Percentiles rank a stretch among this genome's conserved stretches.
These are phyloP conservation scores for Danio choprae DNA, from an alignment of 2,797 vertebrate species.

Conservation along the genomic window DNA sequence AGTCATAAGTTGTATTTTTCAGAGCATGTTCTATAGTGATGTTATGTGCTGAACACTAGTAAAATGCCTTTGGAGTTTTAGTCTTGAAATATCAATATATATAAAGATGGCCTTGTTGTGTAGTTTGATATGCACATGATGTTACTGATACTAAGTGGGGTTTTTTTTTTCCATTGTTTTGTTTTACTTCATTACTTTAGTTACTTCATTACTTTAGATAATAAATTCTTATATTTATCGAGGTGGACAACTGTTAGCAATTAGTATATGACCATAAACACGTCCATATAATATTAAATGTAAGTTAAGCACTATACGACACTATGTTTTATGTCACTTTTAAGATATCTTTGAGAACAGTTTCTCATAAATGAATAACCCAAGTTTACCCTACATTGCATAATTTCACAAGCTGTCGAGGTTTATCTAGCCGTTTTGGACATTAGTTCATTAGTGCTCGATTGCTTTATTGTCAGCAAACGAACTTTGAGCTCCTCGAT, in stretches of 20 bases:
- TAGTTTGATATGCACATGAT: not conserved
- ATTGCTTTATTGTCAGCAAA: slow-evolving; percentile 26
- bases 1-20: slow-evolving; percentile 22
- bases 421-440: not conserved
- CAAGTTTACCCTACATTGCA: slow-evolving; percentile 2
- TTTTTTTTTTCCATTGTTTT: not conserved
- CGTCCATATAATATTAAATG: not conserved
- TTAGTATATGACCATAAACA: not conserved
- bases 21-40: not conserved
- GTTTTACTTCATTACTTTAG: not conserved
- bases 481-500: slow-evolving; percentile 44
- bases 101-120: not conserved
- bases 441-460: slow-evolving; percentile 1
- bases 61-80: not conserved
- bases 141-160: not conserved
- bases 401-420: not conserved
- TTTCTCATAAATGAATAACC: slow-evolving; percentile 19
- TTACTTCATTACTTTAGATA: not conserved
- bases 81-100: not conserved
- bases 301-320: not conserved
- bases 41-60: not conserved
- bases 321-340: not conserved
- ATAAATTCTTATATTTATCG: not conserved
- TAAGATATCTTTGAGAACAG: not conserved
- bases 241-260: not conserved